Conservation (phyloP, 2,797 vertebrate genomes). For the Serranus cabrilla region DNA sequence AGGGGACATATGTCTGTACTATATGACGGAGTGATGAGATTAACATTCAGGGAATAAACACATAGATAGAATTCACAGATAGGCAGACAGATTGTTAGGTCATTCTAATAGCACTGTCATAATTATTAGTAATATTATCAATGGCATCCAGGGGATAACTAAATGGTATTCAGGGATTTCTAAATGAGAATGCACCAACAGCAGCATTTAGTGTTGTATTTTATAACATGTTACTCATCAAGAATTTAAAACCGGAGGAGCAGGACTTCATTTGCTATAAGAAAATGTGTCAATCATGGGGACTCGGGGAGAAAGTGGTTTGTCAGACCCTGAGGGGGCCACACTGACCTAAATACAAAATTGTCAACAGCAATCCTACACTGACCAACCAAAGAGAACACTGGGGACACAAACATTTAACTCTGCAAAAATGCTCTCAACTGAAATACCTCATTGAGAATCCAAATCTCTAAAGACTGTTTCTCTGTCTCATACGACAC, state of each 20-base stretch:
- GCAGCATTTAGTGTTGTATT: slow-evolving; percentile 74
- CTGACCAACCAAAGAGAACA: slow-evolving; percentile 69
- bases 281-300: slow-evolving; percentile 85
- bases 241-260: slow-evolving; percentile 82
- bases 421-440: slow-evolving; percentile 36
- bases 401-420: slow-evolving; percentile 68
- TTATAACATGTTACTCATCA: slow-evolving; percentile 82
- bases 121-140: slow-evolving; percentile 22
- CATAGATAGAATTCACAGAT: slow-evolving; percentile 6
- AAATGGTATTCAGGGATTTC: slow-evolving; percentile 52
- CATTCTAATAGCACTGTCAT: not conserved
- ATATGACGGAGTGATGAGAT: slow-evolving; percentile 28
- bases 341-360: slow-evolving; percentile 88
- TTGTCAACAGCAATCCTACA: slow-evolving; percentile 78
- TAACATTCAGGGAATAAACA: slow-evolving; percentile 27
- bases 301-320: slow-evolving; percentile 82
- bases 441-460: slow-evolving; percentile 41
- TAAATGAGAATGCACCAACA: slow-evolving; percentile 58
- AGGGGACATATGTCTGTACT: slow-evolving; percentile 54
- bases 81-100: not conserved
- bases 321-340: slow-evolving; percentile 83
- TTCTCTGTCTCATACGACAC: slow-evolving; percentile 28
- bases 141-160: slow-evolving; percentile 21
- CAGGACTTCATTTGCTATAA: slow-evolving; percentile 82
- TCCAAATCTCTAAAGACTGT: not conserved